Evolutionary conservation across 37 sponge, comb jelly and placozoan species (phyloP), one percentile per base, ranked within the genome.

Genomic region (Halisarca cf. caerulea): DNA sequence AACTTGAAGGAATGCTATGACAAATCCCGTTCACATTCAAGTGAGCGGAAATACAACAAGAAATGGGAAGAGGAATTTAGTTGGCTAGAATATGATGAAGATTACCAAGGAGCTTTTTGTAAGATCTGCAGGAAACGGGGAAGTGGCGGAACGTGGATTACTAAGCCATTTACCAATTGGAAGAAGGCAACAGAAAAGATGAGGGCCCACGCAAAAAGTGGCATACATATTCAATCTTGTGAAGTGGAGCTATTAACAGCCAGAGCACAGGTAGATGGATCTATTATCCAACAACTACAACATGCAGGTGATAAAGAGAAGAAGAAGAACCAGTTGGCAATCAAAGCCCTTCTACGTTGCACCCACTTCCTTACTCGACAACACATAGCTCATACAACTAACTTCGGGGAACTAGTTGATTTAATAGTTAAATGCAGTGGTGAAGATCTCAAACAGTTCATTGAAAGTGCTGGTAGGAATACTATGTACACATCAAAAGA

Each of bases 71-170:
- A 27, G 15, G 80, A 80, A 43, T 80, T 80, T 47, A 7, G 36
- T 80, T 80, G 83, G 83, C 83, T 82, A 28, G 68, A 82, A 40
- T 82, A 66, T 82, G 83, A 82, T 82, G 83, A 82, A 15, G 66
- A 82, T n/a, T 25, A 11, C n/a, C 30, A 68, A 82, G 83, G 83
- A 64, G 83, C 68, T 14, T 82, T 82, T 66, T 68, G 83, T 27
- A 82, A 82, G 41, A 40, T 30, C 43, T 82, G 64, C 61, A 59
- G 39, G 37, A 60, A 6, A 36, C 33, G 24, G 35, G 32, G 83
- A 60, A 64, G n/a, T 14, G 17, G 24, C 35, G 41, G 68, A 17
- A 59, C 33, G 41, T n/a, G n/a, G n/a, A n/a, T n/a, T n/a, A n/a
- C n/a, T n/a, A n/a, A n/a, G n/a, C 81, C 81, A 27, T 80, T 80